Percentiles rank a stretch among this genome's conserved stretches.
Evolutionary conservation across 2,113 vertebrate species (phyloP).

Genomic region (Ellobius talpinus): DNA sequence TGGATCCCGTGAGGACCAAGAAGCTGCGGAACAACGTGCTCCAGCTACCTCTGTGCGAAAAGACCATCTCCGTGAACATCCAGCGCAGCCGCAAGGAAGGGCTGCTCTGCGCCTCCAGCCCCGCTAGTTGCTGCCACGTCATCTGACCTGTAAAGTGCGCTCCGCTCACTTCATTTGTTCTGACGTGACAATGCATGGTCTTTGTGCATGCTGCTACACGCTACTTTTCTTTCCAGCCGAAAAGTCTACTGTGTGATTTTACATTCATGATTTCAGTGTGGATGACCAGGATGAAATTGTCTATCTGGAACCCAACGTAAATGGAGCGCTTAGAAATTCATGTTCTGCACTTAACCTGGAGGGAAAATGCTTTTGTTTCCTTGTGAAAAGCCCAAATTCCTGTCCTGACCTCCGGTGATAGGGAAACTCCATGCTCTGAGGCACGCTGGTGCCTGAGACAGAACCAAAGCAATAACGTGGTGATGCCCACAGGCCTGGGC

Average conservation of each 20-base stretch:
- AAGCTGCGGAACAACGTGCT: slow-evolving; percentile 95
- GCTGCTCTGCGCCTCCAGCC: slow-evolving; percentile 93
- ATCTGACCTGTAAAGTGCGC: slow-evolving; percentile 87
- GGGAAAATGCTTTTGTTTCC: slow-evolving; percentile 84
- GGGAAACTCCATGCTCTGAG: slow-evolving; percentile 83
- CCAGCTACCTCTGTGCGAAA: slow-evolving; percentile 99
- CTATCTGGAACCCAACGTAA: slow-evolving; percentile 86
- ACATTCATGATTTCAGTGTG: slow-evolving; percentile 86
- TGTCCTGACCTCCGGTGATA: slow-evolving; percentile 85
- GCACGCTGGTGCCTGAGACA: slow-evolving; percentile 85
- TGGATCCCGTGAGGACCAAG: slow-evolving; percentile 91
- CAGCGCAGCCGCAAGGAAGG: slow-evolving; percentile 94
- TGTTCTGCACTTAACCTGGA: slow-evolving; percentile 89
- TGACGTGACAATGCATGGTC: slow-evolving; percentile 89
- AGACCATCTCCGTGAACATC: slow-evolving; percentile 99
- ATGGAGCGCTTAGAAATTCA: slow-evolving; percentile 89
- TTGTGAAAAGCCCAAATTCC: slow-evolving; percentile 85
- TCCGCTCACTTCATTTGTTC: slow-evolving; percentile 81
- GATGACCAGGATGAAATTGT: slow-evolving; percentile 86
- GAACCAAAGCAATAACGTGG: slow-evolving; percentile 92
- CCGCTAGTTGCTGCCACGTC: slow-evolving; percentile 97
- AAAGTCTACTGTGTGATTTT: slow-evolving; percentile 85
- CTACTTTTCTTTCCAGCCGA: slow-evolving; percentile 81
- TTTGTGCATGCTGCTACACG: slow-evolving; percentile 91
- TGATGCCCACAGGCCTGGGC: slow-evolving; percentile 75